phyloP scores from a whole-genome alignment of 2,113 vertebrate genomes.

The Danio rerio region DNA sequence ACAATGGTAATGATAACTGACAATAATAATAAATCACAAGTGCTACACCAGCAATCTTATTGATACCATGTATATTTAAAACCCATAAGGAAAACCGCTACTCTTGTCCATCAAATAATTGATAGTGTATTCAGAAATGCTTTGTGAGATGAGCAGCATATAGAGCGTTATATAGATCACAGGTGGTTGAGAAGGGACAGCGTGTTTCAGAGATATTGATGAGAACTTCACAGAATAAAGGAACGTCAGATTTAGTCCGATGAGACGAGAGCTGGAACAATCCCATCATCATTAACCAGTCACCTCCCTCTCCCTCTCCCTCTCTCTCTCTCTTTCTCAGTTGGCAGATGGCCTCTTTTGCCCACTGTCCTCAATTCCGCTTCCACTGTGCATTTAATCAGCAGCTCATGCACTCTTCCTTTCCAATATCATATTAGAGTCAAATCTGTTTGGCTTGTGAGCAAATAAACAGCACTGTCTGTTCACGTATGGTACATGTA shows the following conservation, averaged over 20 bases:
- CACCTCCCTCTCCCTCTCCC: not conserved
- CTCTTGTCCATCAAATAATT: not conserved
- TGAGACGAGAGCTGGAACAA: slow-evolving; percentile 29
- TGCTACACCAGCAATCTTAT: too few relatives aligned
- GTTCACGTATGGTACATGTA: slow-evolving; percentile 3
- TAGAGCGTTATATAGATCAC: not conserved
- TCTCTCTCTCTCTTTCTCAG: slow-evolving; percentile 15
- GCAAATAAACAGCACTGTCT: slow-evolving; percentile 5
- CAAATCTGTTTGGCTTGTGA: slow-evolving; percentile 22
- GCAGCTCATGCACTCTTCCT: slow-evolving; percentile 19
- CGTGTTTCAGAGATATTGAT: not conserved
- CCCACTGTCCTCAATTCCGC: slow-evolving; percentile 52
- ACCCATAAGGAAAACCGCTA: too few relatives aligned
- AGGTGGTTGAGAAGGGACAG: not conserved
- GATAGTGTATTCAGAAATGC: not conserved
- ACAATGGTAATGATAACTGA: too few relatives aligned
- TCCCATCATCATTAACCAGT: slow-evolving; percentile 15
- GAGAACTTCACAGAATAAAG: slow-evolving; percentile 2
- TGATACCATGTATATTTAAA: too few relatives aligned
- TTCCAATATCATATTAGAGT: slow-evolving; percentile 29
- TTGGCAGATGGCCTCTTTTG: slow-evolving; percentile 44
- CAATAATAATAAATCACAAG: too few relatives aligned
- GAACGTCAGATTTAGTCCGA: slow-evolving; percentile 25
- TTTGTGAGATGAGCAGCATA: not conserved
- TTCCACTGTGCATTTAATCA: slow-evolving; percentile 23